phyloP scores from a whole-genome alignment of 1,140 invertebrate genomes.

The Drosophila sucinea region DNA sequence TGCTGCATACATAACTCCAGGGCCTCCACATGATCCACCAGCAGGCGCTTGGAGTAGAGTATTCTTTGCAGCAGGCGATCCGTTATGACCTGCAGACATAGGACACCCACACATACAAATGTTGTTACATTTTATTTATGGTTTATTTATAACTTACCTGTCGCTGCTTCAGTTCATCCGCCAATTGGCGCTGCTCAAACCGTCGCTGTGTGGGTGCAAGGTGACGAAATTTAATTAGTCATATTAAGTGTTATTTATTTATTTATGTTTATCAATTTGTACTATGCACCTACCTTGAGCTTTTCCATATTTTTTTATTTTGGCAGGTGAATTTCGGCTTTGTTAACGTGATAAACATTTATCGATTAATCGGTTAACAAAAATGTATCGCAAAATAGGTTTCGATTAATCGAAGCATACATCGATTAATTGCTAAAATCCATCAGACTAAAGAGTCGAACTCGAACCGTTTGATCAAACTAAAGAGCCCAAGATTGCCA shows the following conservation, averaged over 20 bases:
- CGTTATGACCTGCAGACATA: constrained; percentile 58
- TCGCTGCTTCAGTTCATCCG: constrained; percentile 73
- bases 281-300: constrained; percentile 46
- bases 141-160: constrained; percentile 58
- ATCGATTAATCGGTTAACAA: too few species aligned
- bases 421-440: too few species aligned
- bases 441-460: too few species aligned
- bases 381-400: too few species aligned
- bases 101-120: background rate
- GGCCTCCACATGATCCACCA: constrained; percentile 79
- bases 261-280: background rate
- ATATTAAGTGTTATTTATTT: background rate
- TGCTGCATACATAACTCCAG: constrained; percentile 72
- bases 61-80: constrained; percentile 69
- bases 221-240: background rate
- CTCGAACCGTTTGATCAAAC: too few species aligned
- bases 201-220: constrained; percentile 29
- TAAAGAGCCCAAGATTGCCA: background rate
- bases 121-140: constrained; percentile 29
- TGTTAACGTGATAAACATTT: background rate
- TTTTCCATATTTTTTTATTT: constrained; percentile 49
- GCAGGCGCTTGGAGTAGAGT: constrained; percentile 73
- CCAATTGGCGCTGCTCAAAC: constrained; percentile 48
- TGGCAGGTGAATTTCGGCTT: constrained; percentile 20
- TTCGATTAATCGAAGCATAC: too few species aligned